phyloP scores from a whole-genome alignment of 2,888 invertebrate species.

The Callyntrura guangdongensis region DNA sequence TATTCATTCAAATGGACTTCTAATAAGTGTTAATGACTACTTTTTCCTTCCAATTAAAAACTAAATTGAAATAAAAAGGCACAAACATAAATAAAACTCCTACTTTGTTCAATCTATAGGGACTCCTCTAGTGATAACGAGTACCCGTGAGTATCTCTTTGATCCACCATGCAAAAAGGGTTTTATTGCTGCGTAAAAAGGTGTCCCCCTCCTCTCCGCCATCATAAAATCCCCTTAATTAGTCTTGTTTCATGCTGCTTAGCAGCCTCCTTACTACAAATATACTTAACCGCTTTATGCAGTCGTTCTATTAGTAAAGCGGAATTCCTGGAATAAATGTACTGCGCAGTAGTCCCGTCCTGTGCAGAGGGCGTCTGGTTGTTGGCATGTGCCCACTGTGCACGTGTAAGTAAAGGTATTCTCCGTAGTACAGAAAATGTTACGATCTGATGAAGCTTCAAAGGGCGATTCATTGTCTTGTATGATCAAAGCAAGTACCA shows the following conservation, averaged over 20 bases:
- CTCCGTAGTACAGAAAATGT: too few species aligned
- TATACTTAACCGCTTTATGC: neutral
- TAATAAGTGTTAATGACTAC: neutral
- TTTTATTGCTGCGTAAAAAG: conserved; percentile 28
- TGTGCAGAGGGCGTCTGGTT: too few species aligned
- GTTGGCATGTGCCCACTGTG: too few species aligned
- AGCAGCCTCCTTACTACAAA: neutral
- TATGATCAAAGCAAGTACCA: neutral
- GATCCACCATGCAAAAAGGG: neutral
- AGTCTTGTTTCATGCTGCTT: conserved; percentile 25
- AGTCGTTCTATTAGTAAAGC: neutral
- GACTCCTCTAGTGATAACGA: neutral
- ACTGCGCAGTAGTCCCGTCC: too few species aligned
- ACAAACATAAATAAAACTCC: too few species aligned
- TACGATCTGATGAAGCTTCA: too few species aligned
- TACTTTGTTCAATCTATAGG: neutral
- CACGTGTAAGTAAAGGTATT: too few species aligned
- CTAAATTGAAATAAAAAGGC: neutral
- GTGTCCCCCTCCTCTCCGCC: neutral
- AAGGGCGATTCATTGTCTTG: neutral
- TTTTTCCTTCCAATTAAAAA: conserved; percentile 15
- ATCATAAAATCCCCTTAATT: conserved; percentile 46
- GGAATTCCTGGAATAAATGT: neutral
- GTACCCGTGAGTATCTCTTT: neutral
- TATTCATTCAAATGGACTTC: neutral